These are phyloP conservation scores for Notiomystis cincta DNA, from an alignment of 2,113 vertebrate genomes.

Conservation along the genomic window DNA sequence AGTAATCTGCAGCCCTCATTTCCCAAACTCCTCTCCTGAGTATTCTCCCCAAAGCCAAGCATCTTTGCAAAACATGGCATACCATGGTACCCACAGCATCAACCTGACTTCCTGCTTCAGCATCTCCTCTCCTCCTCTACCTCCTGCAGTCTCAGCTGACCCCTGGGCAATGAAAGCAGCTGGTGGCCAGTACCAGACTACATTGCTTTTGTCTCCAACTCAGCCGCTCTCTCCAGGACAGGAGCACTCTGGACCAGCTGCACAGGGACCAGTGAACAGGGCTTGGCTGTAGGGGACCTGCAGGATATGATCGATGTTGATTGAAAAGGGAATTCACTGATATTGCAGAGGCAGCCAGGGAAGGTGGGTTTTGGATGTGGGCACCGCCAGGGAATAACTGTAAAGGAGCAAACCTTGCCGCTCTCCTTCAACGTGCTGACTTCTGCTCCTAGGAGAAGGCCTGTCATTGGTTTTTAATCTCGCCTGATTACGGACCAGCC, in stretches of 20 bases:
- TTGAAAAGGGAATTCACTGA: not conserved
- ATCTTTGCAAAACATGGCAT: not conserved
- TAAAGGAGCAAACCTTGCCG: not conserved
- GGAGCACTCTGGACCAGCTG: not conserved
- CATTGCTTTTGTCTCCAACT: not conserved
- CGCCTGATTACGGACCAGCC: not conserved
- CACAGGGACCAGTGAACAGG: not conserved
- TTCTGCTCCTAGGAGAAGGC: not conserved
- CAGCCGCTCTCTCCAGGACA: not conserved
- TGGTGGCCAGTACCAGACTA: not conserved
- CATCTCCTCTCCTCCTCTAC: not conserved
- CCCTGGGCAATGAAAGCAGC: accelerated
- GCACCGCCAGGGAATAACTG: not conserved
- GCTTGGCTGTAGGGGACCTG: accelerated
- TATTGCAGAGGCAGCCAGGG: not conserved
- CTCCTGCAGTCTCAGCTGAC: not conserved
- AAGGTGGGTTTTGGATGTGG: not conserved
- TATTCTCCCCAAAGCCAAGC: not conserved
- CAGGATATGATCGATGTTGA: not conserved
- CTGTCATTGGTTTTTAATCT: slow-evolving; percentile 59
- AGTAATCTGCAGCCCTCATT: not conserved
- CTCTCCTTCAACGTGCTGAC: not conserved
- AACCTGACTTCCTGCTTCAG: not conserved
- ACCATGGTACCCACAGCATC: accelerated
- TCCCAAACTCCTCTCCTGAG: not conserved